Conservation (phyloP, 2,797 vertebrate genomes). For the Myripristis jacobus region DNA sequence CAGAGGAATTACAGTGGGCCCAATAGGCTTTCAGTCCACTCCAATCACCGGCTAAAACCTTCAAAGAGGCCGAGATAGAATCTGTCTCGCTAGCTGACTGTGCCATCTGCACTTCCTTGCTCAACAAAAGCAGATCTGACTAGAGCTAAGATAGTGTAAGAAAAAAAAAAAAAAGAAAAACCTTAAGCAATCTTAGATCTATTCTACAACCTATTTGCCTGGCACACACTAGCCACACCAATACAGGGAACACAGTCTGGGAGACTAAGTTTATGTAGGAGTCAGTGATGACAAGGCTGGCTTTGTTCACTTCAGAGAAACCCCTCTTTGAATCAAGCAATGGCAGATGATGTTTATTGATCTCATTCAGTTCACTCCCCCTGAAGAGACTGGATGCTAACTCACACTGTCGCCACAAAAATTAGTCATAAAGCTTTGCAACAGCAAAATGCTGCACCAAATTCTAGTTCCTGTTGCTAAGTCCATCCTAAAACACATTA, state of each 20-base stretch:
- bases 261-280: too few species aligned
- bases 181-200: background rate
- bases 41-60: background rate
- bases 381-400: background rate
- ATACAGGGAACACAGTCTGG: background rate
- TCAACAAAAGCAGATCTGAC: background rate
- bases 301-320: too few species aligned
- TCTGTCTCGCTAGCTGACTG: background rate
- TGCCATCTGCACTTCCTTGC: background rate
- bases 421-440: background rate
- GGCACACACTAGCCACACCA: background rate
- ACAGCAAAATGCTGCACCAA: background rate
- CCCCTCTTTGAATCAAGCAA: background rate
- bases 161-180: background rate
- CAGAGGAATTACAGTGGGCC: conserved; percentile 32
- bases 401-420: background rate
- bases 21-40: conserved; percentile 6
- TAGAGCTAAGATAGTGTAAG: background rate
- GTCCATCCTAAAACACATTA: too few species aligned
- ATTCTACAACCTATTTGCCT: background rate
- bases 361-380: background rate
- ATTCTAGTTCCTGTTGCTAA: too few species aligned
- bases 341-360: background rate
- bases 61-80: conserved; percentile 6
- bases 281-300: too few species aligned